These are phyloP conservation scores for Turritopsis rubra DNA, from an alignment of 30 jellyfish, hydroid and myxozoan genomes.

Conservation along the genomic window DNA sequence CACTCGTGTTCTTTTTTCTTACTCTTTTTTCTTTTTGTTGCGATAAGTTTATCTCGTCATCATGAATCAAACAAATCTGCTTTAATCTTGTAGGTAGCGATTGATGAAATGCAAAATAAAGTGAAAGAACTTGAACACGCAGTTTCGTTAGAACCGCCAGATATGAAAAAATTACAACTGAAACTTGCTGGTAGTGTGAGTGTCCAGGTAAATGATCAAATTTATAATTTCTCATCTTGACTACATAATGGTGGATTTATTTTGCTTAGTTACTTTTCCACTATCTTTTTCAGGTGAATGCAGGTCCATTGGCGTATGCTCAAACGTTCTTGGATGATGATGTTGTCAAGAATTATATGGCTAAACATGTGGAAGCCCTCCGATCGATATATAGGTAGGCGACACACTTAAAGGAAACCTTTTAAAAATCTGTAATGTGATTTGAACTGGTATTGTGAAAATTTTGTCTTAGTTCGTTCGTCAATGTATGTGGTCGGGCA, in stretches of 20 bases:
- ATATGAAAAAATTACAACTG: slow-evolving; percentile 83
- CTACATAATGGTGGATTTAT: background rate
- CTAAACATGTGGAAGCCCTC: slow-evolving; percentile 77
- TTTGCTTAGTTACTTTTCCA: slow-evolving; percentile 9
- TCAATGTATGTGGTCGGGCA: slow-evolving; percentile 75
- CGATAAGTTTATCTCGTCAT: background rate
- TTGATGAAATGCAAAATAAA: slow-evolving; percentile 90
- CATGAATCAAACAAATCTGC: too few relatives aligned
- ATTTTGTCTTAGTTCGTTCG: slow-evolving; percentile 28
- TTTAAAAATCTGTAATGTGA: background rate
- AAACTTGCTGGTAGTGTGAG: slow-evolving; percentile 97
- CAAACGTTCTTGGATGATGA: slow-evolving; percentile 65
- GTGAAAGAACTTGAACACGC: slow-evolving; percentile 80
- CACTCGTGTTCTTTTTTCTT: too few relatives aligned
- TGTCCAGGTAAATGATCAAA: slow-evolving; percentile 54
- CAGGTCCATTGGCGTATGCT: slow-evolving; percentile 99
- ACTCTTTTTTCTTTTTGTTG: background rate
- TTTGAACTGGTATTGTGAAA: background rate
- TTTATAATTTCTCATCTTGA: slow-evolving; percentile 3
- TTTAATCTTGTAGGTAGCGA: slow-evolving; percentile 75
- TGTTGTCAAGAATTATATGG: slow-evolving; percentile 59
- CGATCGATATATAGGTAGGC: slow-evolving; percentile 71
- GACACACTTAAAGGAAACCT: background rate
- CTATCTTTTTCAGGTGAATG: slow-evolving; percentile 65
- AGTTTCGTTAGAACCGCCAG: slow-evolving; percentile 80